Conservation (phyloP, 2,113 vertebrate species). For the Phaethornis superciliosus region DNA sequence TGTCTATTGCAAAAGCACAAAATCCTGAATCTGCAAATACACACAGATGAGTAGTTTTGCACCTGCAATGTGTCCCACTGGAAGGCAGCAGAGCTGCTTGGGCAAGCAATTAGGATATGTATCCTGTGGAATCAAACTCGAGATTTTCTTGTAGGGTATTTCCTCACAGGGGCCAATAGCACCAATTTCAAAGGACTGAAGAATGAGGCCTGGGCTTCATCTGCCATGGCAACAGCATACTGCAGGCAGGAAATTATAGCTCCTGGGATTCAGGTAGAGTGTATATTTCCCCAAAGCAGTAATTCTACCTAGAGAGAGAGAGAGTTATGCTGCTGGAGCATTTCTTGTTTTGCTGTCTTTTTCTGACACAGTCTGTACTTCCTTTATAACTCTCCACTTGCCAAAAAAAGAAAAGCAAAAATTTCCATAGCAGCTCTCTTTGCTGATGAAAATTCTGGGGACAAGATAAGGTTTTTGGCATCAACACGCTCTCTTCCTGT, state of each 20-base stretch:
- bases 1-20: neutral
- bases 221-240: slow-evolving; percentile 18
- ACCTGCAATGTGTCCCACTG: neutral
- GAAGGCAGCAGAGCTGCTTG: neutral
- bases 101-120: slow-evolving; percentile 29
- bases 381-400: slow-evolving; percentile 25
- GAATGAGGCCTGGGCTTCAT: slow-evolving; percentile 8
- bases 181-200: neutral
- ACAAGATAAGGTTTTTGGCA: neutral
- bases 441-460: neutral
- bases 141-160: neutral
- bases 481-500: neutral
- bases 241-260: slow-evolving; percentile 23
- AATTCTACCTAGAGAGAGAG: slow-evolving; percentile 27
- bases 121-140: neutral
- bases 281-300: slow-evolving; percentile 7
- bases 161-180: slow-evolving; percentile 13
- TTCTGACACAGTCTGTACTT: neutral
- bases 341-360: slow-evolving; percentile 19
- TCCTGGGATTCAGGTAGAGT: neutral
- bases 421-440: neutral
- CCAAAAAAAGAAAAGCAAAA: neutral
- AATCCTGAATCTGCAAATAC: slow-evolving; percentile 35
- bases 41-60: neutral
- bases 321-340: neutral